Evolutionary conservation across 2,797 vertebrate species (phyloP).

Genomic region (Ataeniobius toweri): DNA sequence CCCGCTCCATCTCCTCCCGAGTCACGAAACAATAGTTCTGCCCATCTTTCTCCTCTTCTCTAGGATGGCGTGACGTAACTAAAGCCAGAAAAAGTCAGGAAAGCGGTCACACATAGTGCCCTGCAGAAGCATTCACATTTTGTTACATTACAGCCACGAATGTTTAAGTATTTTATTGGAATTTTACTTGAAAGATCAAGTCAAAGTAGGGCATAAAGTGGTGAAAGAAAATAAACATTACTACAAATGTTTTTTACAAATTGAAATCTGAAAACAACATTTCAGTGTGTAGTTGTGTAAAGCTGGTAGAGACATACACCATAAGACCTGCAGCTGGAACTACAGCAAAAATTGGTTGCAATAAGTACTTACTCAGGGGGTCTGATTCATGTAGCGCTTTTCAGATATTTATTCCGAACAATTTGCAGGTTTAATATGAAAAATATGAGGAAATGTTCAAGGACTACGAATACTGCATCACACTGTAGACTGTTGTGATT

Average conservation of each 20-base stretch:
- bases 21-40: slow-evolving; percentile 94
- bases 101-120: not conserved
- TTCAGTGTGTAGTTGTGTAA: not conserved
- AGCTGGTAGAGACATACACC: not conserved
- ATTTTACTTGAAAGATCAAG: not conserved
- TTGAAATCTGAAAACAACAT: not conserved
- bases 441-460: not conserved
- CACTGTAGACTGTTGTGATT: not conserved
- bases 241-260: no score
- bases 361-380: not conserved
- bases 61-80: slow-evolving; percentile 93
- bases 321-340: not conserved
- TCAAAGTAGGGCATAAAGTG: not conserved
- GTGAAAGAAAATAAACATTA: not conserved
- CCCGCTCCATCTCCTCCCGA: slow-evolving; percentile 90
- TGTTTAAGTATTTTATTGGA: no score
- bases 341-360: not conserved
- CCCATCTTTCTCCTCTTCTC: slow-evolving; percentile 94
- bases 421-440: no score
- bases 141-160: no score
- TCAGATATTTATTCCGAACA: not conserved
- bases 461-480: not conserved
- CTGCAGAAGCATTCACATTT: not conserved
- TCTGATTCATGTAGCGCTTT: not conserved
- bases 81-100: slow-evolving; percentile 22